Evolutionary conservation across 2,888 invertebrate genomes (phyloP), one percentile per base, ranked within the genome.

Genomic region (Heliconius aoede): DNA sequence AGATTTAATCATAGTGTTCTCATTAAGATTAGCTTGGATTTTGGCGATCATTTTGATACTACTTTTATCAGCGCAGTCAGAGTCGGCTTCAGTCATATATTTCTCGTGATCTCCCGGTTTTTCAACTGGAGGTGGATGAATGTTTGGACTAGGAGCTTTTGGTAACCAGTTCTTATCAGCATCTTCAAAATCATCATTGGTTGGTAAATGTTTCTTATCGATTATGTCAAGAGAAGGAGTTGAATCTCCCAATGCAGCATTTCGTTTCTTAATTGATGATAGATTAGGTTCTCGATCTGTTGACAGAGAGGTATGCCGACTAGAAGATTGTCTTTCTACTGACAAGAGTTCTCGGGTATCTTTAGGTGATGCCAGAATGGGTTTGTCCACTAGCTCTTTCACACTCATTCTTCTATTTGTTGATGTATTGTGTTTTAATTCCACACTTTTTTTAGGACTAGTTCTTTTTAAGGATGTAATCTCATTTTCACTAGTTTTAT

Each of bases 1-100:
- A 64, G 95, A 95, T 83, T 94, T 94, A 61, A 94, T 94, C 92
- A 94, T 92, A 1, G 93, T 94, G 77, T 94, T 94, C 85, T 94
- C 94, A 81, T 93, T 94, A 3, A 94, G 85, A 81, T 90, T 94
- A 18, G 94, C 94, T 84, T 94, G 94, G 81, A 94, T 94, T 83
- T 93, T 94, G 32, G 94, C 94, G 72, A 94, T 93, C 91, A 93
- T 93, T 84, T 90, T 93, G 30, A 91, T 90, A 78, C 94, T 93
- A 76, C 88, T 92, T 80, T 92, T 94, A 78, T 94, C 94, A 2
- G 91, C 85, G 55, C 87, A 89, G 78, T 94, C 94, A 5, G 89
- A 90, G 79, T 93, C 93, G 76, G 92, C 92, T 83, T 94, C 94
- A 26, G 92, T 91, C 89, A 94, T 93, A 79, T 94, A 93, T 83